Conservation (phyloP, 2,888 invertebrate genomes). For the Eueremaeus valkanovi region DNA sequence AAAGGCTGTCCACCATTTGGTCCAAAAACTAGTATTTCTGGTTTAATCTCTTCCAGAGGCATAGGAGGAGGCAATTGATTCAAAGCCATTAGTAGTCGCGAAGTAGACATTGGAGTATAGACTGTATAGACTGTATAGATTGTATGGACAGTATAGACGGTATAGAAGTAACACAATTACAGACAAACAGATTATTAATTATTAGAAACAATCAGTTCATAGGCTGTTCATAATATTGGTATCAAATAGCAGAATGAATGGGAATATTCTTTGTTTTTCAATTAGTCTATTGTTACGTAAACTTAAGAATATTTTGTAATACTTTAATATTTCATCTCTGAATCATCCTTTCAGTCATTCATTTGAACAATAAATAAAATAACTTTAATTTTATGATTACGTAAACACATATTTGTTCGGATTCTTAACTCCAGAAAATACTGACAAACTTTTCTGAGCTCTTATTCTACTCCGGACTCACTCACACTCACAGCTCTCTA, state of each 20-base stretch:
- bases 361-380: constrained; percentile 10
- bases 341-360: neutral
- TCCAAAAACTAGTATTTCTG: constrained; percentile 38
- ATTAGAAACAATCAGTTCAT: neutral
- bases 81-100: constrained; percentile 15
- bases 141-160: too few relatives aligned
- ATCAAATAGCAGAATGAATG: neutral
- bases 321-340: neutral
- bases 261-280: neutral
- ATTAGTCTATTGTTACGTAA: neutral
- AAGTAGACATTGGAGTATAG: too few relatives aligned
- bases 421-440: constrained; percentile 9
- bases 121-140: too few relatives aligned
- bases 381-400: constrained; percentile 18
- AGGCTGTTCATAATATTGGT: neutral
- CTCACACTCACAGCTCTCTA: neutral
- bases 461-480: neutral
- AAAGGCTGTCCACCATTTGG: constrained; percentile 33
- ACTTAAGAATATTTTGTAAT: neutral
- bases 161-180: too few relatives aligned
- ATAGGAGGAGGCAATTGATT: constrained; percentile 29
- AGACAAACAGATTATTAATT: neutral
- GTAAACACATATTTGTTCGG: constrained; percentile 20
- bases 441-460: neutral
- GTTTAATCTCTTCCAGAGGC: constrained; percentile 35